A percentile compares a stretch with the other conserved stretches of the same genome.
Conservation (phyloP, 2,113 vertebrate genomes). For the Phalacrocorax brasilianus region DNA sequence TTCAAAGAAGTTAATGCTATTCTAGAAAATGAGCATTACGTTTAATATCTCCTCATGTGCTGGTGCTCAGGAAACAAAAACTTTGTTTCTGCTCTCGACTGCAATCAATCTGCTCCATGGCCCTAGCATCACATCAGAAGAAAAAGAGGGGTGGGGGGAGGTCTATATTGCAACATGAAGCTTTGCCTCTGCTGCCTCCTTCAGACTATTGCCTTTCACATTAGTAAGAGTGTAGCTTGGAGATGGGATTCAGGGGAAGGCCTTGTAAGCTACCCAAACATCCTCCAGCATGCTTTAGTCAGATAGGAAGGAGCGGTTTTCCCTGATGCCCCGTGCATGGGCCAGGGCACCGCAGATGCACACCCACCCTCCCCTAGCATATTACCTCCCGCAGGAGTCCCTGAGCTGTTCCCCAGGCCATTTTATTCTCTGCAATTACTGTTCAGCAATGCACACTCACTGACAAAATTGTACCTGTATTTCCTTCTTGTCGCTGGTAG, state of each 20-base stretch:
- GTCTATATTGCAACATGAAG: neutral
- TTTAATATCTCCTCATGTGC: slow-evolving; percentile 34
- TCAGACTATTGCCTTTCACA: neutral
- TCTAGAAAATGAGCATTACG: slow-evolving; percentile 41
- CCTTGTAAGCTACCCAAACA: neutral
- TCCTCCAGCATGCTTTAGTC: neutral
- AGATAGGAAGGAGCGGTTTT: neutral
- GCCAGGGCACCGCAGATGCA: neutral
- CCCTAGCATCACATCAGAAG: neutral
- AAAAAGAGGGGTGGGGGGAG: accelerated
- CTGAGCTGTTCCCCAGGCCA: accelerated
- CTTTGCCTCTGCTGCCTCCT: neutral
- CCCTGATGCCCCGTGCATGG: neutral
- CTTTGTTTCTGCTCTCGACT: neutral
- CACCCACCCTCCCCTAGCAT: accelerated
- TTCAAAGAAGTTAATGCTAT: slow-evolving; percentile 34
- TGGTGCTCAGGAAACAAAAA: slow-evolving; percentile 26
- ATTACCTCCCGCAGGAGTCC: neutral
- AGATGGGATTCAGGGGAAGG: neutral
- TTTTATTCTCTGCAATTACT: neutral
- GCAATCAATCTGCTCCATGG: neutral
- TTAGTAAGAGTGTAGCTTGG: neutral
- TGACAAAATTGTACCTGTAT: neutral
- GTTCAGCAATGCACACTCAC: accelerated
- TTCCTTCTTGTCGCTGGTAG: neutral